Evolutionary conservation across 2,113 vertebrate genomes (phyloP), one percentile per base, ranked within the genome.

Genomic region (Chaenogobius annularis): DNA sequence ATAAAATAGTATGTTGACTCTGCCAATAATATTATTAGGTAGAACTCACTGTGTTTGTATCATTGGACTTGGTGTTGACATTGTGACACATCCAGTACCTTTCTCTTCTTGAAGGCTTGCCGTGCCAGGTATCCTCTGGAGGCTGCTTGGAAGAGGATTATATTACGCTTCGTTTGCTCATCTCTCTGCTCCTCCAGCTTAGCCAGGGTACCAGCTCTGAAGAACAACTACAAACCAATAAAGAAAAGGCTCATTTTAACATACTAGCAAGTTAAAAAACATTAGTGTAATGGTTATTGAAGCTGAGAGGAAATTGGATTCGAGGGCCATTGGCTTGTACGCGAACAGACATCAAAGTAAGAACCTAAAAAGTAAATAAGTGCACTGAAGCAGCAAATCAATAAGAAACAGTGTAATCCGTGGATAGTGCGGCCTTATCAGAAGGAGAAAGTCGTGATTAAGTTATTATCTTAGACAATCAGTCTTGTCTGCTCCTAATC

Each of bases 31-130:
- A 58, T 58, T 31, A 31, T 31, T 31, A 26, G 12, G 12, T 3
- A 26, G 22, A 22, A 13, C 11, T 65, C 10, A 20, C 11, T 65
- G n/a, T 46, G 19, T 47, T 66, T 40, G 40, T 20, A 12, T 66
- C 12, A 66, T 75, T 77, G 56, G 20, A 71, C 8, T 11, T 52
- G 14, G 3, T 13, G 40, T 8, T n/a, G 31, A 26, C 55, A 72
- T 14, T 11, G 54, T 47, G 48, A 76, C 12, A 1, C 37, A 40
- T 26, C 9, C 5, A 75, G 17, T 94, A 99, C 98, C 97, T 98
- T 99, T 87, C 96, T 96, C 88, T 98, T 99, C 94, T 97, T 97
- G 91, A 98, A 97, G 69, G 95, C 93, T 89, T 98, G 97, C 52
- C 97, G 94, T 74, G 96, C 95, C 69, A 99, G 91, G 91, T 96